phyloP scores from a whole-genome alignment of 2,888 invertebrate genomes.

The Conus canariensis region DNA sequence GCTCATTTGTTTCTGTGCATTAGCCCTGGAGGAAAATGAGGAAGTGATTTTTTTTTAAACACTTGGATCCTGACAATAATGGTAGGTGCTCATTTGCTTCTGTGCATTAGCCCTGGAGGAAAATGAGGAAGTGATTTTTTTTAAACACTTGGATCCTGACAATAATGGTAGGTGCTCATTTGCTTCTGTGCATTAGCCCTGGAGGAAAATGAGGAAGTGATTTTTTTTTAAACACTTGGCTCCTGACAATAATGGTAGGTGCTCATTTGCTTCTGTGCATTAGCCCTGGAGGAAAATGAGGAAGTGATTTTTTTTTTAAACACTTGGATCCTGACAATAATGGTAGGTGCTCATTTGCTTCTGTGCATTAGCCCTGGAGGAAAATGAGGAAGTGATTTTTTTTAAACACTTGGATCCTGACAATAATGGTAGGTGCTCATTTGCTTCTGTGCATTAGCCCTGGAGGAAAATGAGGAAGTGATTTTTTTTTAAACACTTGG shows the following conservation, averaged over 20 bases:
- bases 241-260: slow-evolving; percentile 57
- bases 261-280: background rate
- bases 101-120: slow-evolving; percentile 56
- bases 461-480: slow-evolving; percentile 72
- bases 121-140: slow-evolving; percentile 76
- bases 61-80: slow-evolving; percentile 71
- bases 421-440: background rate
- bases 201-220: slow-evolving; percentile 73
- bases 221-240: slow-evolving; percentile 77
- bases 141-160: slow-evolving; percentile 74
- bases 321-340: slow-evolving; percentile 72
- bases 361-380: slow-evolving; percentile 48
- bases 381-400: slow-evolving; percentile 77
- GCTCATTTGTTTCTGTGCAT: background rate
- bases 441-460: too few species aligned
- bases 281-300: slow-evolving; percentile 68
- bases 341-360: background rate
- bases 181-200: too few species aligned
- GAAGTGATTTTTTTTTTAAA: slow-evolving; percentile 75
- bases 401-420: slow-evolving; percentile 75
- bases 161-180: background rate
- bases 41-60: slow-evolving; percentile 75
- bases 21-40: slow-evolving; percentile 68
- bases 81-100: background rate
- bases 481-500: slow-evolving; percentile 76